Base-by-base conservation (phyloP, 2,888 invertebrate genomes). In the Parelbella ahira region DNA sequence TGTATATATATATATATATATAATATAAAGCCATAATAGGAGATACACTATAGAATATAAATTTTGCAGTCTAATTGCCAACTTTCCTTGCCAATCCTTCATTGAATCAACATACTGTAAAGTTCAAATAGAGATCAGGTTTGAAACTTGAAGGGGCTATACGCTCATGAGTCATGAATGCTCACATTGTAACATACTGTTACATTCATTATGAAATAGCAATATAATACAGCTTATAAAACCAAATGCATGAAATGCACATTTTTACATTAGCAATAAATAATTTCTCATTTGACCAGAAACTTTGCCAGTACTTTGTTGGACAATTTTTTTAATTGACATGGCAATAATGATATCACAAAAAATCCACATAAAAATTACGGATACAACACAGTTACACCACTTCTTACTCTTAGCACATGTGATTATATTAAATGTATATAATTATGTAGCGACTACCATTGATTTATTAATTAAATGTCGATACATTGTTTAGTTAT, bases 251-350 rank as follows among this genome's bases (percentile, higher is more conserved):
- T 61, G 56, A 72, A 78, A 80, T 81, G 75, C 77, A 76, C 73
- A 74, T 78, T 71, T 79, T 72, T 71, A 81, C 68, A 77, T 67
- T 72, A 75, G 70, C 57, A 77, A 79, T 81, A 82, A 79, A 82
- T 80, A 81, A 75, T 77, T 72, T 76, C 61, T 68, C 53, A 66
- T 62, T 70, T 82, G 80, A 83, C 81, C 83, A 84, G 84, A 81
- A 71, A 69, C n/a, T 56, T 73, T 81, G 82, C 75, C 82, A 83
- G 71, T 62, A 56, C 63, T 62, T 58, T 65, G 74, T 73, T 76
- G 82, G 80, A 83, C 81, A 84, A 78, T 70, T 80, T 78, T 82
- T 15, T 79, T 83, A 83, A 83, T 83, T 86, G 83, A 84, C 83
- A 77, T 82, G 80, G 82, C 80, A 83, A 42, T 76, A 63, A 56